Evolutionary conservation across 2,888 invertebrate genomes (phyloP), one percentile per base, ranked within the genome.

Genomic region (Noctua pronuba): DNA sequence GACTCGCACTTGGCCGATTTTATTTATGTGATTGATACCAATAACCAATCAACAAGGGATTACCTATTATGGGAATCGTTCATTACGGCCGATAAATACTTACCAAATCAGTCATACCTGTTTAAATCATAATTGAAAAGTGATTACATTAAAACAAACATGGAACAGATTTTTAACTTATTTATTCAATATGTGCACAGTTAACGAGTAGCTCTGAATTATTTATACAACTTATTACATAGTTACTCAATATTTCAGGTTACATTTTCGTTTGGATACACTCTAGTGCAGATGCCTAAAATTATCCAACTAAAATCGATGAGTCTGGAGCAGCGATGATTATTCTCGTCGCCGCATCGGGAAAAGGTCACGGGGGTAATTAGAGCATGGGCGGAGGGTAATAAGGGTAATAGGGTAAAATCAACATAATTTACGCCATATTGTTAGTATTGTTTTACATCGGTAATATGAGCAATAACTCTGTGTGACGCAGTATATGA

Each of bases 171-270:
- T 89, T 91, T 92, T 89, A 92, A 91, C 92, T 93, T 94, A 94
- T 95, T 95, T 95, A 94, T 94, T 95, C 88, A 94, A 93, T 94
- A 92, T 95, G 96, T 97, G 96, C 96, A 96, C 96, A 96, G 91
- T 96, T 97, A 97, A 96, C 96, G 91, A 96, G 97, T 97, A 96
- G 95, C 95, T 92, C 92, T 92, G 93, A 94, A 93, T 92, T 91
- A 92, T 94, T 93, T 95, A 91, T 93, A 96, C 95, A 95, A 84
- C 92, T 94, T 93, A 94, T 86, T 24, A 71, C 44, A 74, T 88
- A 87, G 73, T 81, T 88, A 87, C 86, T 86, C 79, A 86, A 90
- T 79, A 88, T 89, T 52, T 87, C 88, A 88, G 89, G 86, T 91
- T 91, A 92, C 89, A 92, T 85, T 73, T 73, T 86, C 71, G 77